These are phyloP conservation scores for Neosalanx taihuensis DNA, from an alignment of 2,797 vertebrate species.

Conservation along the genomic window DNA sequence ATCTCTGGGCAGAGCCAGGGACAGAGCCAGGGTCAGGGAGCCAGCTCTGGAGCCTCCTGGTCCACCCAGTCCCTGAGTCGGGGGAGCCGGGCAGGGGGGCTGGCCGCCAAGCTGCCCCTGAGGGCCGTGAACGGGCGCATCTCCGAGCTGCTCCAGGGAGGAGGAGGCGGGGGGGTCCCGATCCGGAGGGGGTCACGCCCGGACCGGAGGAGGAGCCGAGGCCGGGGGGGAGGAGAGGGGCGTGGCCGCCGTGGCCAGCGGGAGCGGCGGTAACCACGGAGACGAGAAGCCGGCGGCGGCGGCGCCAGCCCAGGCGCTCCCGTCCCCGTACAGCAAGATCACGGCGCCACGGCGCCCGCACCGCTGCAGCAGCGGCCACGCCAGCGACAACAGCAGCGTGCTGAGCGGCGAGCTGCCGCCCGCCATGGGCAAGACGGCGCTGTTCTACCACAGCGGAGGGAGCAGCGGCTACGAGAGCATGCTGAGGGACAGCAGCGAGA, in stretches of 20 bases:
- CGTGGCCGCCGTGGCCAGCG: constrained; percentile 30
- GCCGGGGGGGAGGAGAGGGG: constrained; percentile 60
- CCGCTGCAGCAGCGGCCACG: constrained; percentile 91
- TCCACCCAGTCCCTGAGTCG: constrained; percentile 96
- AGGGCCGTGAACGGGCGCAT: constrained; percentile 92
- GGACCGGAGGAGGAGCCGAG: constrained; percentile 70
- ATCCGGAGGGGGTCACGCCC: constrained; percentile 62
- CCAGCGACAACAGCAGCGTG: constrained; percentile 93
- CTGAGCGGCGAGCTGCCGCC: constrained; percentile 93
- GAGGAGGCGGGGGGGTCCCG: constrained; percentile 54
- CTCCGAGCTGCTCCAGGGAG: constrained; percentile 92
- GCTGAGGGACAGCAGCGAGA: constrained; percentile 96
- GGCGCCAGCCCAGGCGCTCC: constrained; percentile 83
- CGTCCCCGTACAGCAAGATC: constrained; percentile 98
- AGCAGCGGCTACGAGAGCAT: constrained; percentile 98
- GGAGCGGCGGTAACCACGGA: constrained; percentile 28
- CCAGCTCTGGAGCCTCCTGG: constrained; percentile 78
- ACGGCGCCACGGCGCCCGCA: constrained; percentile 91
- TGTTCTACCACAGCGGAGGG: constrained; percentile 97
- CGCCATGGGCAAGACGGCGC: constrained; percentile 95
- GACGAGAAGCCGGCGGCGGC: constrained; percentile 76
- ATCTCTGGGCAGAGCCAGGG: constrained; percentile 50
- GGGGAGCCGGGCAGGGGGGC: constrained; percentile 77
- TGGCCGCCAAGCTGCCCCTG: constrained; percentile 88
- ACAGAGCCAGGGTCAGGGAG: constrained; percentile 47